These are phyloP conservation scores for Dendrocincla fuliginosa DNA, from an alignment of 2,797 vertebrate genomes.

Conservation along the genomic window DNA sequence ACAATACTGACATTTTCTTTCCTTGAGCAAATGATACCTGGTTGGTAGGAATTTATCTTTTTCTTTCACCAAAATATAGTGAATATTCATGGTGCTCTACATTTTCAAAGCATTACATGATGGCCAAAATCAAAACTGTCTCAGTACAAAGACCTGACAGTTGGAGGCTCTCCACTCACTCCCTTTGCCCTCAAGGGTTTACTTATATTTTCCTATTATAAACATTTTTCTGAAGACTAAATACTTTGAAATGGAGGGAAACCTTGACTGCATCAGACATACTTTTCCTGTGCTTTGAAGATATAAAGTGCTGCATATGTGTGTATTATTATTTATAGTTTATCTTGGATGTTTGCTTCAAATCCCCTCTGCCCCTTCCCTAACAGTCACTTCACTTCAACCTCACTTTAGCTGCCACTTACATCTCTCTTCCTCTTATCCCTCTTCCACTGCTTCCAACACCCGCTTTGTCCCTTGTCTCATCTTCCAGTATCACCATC, in stretches of 20 bases:
- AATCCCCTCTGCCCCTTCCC: neutral
- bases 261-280: neutral
- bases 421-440: neutral
- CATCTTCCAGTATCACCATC: neutral
- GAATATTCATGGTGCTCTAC: neutral
- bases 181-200: neutral
- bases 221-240: neutral
- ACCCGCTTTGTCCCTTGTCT: neutral
- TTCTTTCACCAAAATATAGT: neutral
- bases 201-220: neutral
- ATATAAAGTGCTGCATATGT: neutral
- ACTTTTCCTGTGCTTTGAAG: conserved; percentile 44
- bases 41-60: neutral
- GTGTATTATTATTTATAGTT: conserved; percentile 18
- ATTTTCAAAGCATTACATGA: neutral
- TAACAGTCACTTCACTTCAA: neutral
- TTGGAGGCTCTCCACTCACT: neutral
- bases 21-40: neutral
- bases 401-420: neutral
- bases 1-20: neutral
- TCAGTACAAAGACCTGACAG: neutral
- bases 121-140: neutral
- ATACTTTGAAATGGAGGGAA: conserved; percentile 16
- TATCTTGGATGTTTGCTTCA: conserved; percentile 2
- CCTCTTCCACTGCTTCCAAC: neutral